These are phyloP conservation scores for Acestrorhynchus altus DNA, from an alignment of 2,797 vertebrate genomes.

Conservation along the genomic window DNA sequence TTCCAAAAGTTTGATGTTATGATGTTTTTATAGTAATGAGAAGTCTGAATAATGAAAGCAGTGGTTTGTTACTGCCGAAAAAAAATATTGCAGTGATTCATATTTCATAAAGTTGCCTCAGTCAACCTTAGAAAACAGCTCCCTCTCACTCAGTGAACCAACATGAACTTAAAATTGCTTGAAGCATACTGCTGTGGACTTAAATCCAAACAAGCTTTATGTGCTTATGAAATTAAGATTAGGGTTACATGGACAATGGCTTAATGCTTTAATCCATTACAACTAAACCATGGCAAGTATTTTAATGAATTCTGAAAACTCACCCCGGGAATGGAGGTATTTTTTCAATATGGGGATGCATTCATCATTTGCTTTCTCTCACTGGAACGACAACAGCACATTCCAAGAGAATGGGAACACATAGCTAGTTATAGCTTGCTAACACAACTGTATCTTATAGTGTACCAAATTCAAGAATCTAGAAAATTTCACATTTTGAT, in stretches of 20 bases:
- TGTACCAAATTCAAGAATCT: neutral
- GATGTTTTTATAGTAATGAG: neutral
- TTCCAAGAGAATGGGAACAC: slow-evolving; percentile 4
- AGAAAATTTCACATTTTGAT: too few relatives aligned
- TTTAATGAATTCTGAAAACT: slow-evolving; percentile 23
- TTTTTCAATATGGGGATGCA: slow-evolving; percentile 7
- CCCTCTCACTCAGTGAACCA: slow-evolving; percentile 3
- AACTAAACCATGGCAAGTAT: slow-evolving; percentile 21
- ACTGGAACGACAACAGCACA: neutral
- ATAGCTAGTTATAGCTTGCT: neutral
- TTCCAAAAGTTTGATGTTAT: too few relatives aligned
- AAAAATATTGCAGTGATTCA: neutral
- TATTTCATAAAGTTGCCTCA: neutral
- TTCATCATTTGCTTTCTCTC: neutral
- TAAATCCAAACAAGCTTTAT: slow-evolving; percentile 8
- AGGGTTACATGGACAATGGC: neutral
- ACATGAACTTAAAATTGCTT: neutral
- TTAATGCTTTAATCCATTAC: slow-evolving; percentile 13
- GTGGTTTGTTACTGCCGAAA: neutral
- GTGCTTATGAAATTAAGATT: slow-evolving; percentile 11
- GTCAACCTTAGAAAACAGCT: neutral
- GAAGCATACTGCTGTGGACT: slow-evolving; percentile 10
- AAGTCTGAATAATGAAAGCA: neutral
- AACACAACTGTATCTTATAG: neutral
- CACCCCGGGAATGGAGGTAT: slow-evolving; percentile 2